These are phyloP conservation scores for Canis aureus DNA, from an alignment of 2,113 vertebrate genomes.

Conservation along the genomic window DNA sequence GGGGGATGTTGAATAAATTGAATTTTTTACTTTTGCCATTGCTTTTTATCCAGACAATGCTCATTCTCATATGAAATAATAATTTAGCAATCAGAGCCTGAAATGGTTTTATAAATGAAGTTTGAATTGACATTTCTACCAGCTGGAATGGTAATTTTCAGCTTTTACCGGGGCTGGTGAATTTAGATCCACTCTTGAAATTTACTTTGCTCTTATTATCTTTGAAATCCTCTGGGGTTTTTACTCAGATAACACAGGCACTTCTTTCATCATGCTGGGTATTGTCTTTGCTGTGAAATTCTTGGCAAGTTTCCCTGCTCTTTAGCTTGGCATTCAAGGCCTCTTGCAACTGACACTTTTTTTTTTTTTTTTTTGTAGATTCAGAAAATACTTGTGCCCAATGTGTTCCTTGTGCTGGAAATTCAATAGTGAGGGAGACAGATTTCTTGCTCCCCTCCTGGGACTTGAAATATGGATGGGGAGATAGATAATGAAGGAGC, in stretches of 20 bases:
- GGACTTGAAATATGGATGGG: background rate
- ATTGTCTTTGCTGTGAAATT: background rate
- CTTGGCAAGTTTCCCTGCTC: background rate
- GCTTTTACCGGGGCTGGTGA: conserved; percentile 13
- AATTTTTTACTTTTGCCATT: background rate
- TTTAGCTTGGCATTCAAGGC: conserved; percentile 17
- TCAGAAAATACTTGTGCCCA: background rate
- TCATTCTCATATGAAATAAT: conserved; percentile 58
- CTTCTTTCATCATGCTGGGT: background rate
- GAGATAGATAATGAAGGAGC: background rate
- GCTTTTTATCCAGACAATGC: conserved; percentile 46
- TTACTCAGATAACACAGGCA: background rate
- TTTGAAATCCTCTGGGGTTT: conserved; percentile 37
- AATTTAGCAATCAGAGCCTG: conserved; percentile 54
- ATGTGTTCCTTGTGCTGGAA: background rate
- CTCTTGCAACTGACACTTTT: background rate
- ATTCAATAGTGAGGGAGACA: too few species aligned
- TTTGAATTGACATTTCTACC: conserved; percentile 73
- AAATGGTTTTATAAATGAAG: conserved; percentile 65
- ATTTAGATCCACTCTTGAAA: conserved; percentile 70
- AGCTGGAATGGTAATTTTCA: conserved; percentile 71
- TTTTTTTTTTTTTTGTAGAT: background rate
- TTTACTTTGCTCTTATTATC: conserved; percentile 74
- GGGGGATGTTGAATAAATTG: conserved; percentile 44
- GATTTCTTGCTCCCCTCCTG: background rate